Base-by-base conservation (phyloP, 2,888 invertebrate species). In the Bellardia pandia region DNA sequence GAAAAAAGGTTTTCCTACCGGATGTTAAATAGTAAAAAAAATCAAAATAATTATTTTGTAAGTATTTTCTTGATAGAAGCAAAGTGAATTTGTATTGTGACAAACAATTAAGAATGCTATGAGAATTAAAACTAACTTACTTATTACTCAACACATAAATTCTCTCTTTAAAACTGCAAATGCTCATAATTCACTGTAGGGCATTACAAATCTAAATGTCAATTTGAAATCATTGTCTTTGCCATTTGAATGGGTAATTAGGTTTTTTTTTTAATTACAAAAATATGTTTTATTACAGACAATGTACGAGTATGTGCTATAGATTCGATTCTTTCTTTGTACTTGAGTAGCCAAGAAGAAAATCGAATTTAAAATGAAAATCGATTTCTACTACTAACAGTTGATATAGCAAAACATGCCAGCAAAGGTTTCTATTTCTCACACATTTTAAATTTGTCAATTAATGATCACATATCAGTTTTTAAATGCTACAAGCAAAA, bases 191-290 rank as follows among this genome's bases (percentile, higher is more conserved):
- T 58, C 3, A 3, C 58, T 58, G 11, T 33, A 13, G 58, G 58
- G 30, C 30, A 30, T 33, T 30, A 11, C 11, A 33, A 58, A 58
- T 58, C 56, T 56, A 56, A 56, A 56, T 56, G 56, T 56, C 58
- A 58, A 58, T 58, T 58, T 13, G 23, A 58, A 58, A 58, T 58
- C 30, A 58, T 58, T 56, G 56, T 23, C 56, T 56, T 56, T 56
- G n/a, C 56, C 23, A 56, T 8, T 23, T 23, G 56, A 56, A 56
- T 23, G 16, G 56, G 23, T 56, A 56, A 16, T 56, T 3, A 56
- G 2, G 23, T 23, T 56, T 51, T 23, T 51, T 23, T 53, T 56
- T 56, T 56, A 56, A 56, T 56, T 56, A 56, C n/a, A 56, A 56
- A 56, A 56, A 56, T 56, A 56, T 56, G 1, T 9, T 6, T 16